A percentile compares a stretch with the other conserved stretches of the same genome.
Evolutionary conservation across 1,140 invertebrate genomes (phyloP).

Genomic region (Zaprionus tsacasi): DNA sequence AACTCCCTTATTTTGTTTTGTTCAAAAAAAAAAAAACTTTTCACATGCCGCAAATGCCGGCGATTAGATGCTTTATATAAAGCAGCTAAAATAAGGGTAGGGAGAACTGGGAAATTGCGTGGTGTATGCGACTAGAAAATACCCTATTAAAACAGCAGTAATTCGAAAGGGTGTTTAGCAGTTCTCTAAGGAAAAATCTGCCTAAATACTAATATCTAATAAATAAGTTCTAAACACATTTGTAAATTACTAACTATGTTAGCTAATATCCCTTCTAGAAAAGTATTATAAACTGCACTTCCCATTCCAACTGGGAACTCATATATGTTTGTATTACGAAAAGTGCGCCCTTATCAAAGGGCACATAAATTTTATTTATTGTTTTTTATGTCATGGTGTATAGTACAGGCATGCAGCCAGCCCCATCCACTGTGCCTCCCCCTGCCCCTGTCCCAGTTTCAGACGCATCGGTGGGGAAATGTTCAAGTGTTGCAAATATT

Average conservation of each 20-base stretch:
- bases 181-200: no score
- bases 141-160: background rate
- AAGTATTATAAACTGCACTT: conserved; percentile 27
- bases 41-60: conserved; percentile 57
- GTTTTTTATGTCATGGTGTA: conserved; percentile 65
- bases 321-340: conserved; percentile 46
- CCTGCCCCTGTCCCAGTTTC: background rate
- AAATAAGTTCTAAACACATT: background rate
- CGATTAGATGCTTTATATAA: conserved; percentile 66
- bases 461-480: conserved; percentile 53
- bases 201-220: background rate
- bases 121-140: background rate
- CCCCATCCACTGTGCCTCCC: background rate
- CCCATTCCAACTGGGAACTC: background rate
- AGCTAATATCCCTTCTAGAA: background rate
- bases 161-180: background rate
- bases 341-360: conserved; percentile 65
- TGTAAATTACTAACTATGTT: no score
- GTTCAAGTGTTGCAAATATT: conserved; percentile 78
- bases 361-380: conserved; percentile 79
- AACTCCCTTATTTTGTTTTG: conserved; percentile 12
- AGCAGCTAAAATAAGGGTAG: conserved; percentile 6
- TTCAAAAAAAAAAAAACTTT: conserved; percentile 42
- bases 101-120: background rate
- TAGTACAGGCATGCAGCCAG: conserved; percentile 23